A percentile compares a stretch with the other conserved stretches of the same genome.
Conservation (phyloP, 1,140 invertebrate species). For the Harpegnathos saltator region DNA sequence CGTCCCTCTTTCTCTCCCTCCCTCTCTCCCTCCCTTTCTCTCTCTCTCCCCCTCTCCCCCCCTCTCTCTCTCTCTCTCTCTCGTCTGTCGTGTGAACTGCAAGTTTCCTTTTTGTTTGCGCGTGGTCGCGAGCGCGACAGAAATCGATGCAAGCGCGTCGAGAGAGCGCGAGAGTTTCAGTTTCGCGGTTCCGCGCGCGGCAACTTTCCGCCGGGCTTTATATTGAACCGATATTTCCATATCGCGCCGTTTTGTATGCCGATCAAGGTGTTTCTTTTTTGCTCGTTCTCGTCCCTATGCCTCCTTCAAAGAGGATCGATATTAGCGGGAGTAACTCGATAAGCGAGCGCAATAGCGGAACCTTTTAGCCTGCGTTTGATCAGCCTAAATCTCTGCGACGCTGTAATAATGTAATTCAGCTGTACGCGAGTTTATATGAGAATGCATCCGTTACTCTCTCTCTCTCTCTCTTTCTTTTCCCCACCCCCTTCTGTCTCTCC, state of each 20-base stretch:
- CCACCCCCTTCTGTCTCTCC: too few relatives aligned
- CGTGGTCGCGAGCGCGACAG: not conserved
- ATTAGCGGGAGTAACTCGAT: not conserved
- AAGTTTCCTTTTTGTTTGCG: slow-evolving; percentile 17
- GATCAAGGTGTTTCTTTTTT: not conserved
- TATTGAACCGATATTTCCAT: slow-evolving; percentile 16
- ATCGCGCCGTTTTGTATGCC: slow-evolving; percentile 24
- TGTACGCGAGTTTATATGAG: slow-evolving; percentile 47
- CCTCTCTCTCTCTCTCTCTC: not conserved
- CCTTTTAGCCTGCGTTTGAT: slow-evolving; percentile 41
- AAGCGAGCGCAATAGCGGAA: not conserved
- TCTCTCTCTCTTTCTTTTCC: too few relatives aligned
- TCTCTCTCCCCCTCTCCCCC: not conserved
- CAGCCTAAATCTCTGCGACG: slow-evolving; percentile 38
- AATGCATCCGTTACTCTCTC: slow-evolving; percentile 13
- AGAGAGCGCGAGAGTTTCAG: not conserved
- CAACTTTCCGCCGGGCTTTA: not conserved
- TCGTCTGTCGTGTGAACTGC: slow-evolving; percentile 11
- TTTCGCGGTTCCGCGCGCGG: not conserved
- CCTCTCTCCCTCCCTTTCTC: too few relatives aligned
- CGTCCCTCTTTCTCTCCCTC: not conserved
- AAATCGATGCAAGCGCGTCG: not conserved
- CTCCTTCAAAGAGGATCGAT: slow-evolving; percentile 3
- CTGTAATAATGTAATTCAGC: slow-evolving; percentile 48
- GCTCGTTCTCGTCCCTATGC: not conserved